Base-by-base conservation (phyloP, 2,113 vertebrate species). In the Vulpes vulpes region DNA sequence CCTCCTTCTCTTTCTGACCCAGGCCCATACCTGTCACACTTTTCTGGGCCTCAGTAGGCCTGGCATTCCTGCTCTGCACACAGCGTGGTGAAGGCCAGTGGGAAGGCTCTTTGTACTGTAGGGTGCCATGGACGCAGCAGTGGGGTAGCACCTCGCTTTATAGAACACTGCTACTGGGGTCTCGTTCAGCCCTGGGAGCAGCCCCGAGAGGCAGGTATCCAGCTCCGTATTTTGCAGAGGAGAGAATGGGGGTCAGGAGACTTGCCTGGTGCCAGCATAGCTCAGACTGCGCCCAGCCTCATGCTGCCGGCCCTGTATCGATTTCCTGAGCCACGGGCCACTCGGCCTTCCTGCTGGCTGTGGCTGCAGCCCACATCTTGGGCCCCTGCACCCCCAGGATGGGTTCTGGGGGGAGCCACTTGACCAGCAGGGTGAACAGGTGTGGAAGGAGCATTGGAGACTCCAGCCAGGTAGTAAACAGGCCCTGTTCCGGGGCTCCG, bases 81-180 rank as follows among this genome's bases (percentile, higher is more conserved):
- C 1, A 6, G 38, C 35, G 38, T 0, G 59, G 69, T 1, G 20
- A 23, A 59, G 55, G 7, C 19, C 5, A 8, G 4, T 2, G 15
- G 20, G 30, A 8, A 10, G 19, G 2, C 12, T 1, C 43, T 27
- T 0, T 12, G 27, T 27, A 1, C 17, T 1, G 6, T 0, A 27
- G 1, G 59, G 78, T 1, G 2, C 35, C 9, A 3, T 1, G 17
- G 0, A 2, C 0, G 2, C 49, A 0, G 19, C 3, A 11, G 25
- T 8, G 10, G 43, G 11, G n/a, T 0, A 10, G 27, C 0, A 2
- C 71, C 23, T 57, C 15, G 0, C 1, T 2, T 6, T 2, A 20
- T 1, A 65, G 8, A 55, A 17, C 30, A 10, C 27, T 55, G 7
- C 4, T 23, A 25, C 2, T 11, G 5, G 35, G 7, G 8, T 4